A percentile compares a stretch with the other conserved stretches of the same genome.
Evolutionary conservation across 2,888 invertebrate species (phyloP).

Genomic region (Ligdia adustata): DNA sequence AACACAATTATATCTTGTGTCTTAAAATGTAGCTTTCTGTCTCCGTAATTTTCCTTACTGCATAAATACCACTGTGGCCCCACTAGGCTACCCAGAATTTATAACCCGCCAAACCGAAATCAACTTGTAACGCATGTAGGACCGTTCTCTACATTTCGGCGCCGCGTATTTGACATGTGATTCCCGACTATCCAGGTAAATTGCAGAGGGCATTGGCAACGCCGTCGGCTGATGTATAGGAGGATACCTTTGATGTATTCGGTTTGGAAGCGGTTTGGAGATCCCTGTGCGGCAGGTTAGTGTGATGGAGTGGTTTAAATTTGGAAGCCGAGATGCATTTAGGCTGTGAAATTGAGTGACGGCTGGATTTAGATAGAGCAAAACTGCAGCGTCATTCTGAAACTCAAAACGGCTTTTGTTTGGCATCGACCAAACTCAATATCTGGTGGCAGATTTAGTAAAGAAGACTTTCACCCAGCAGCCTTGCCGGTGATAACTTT

Average conservation of each 20-base stretch:
- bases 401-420: no score
- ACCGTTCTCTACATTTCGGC: conserved; percentile 52
- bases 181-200: conserved; percentile 61
- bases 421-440: no score
- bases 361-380: no score
- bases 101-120: conserved; percentile 68
- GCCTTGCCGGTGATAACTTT: no score
- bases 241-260: conserved; percentile 23
- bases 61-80: conserved; percentile 32
- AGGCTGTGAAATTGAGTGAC: neutral
- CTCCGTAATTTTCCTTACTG: no score
- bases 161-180: conserved; percentile 61
- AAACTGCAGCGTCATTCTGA: no score
- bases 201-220: conserved; percentile 47
- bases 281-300: conserved; percentile 1
- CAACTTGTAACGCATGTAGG: conserved; percentile 57
- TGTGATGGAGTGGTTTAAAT: conserved; percentile 6
- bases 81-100: conserved; percentile 49
- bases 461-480: no score
- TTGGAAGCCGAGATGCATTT: no score
- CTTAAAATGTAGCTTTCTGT: no score
- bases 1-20: no score
- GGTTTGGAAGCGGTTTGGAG: conserved; percentile 23
- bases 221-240: conserved; percentile 40
- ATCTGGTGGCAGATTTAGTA: no score